Evolutionary conservation across 2,888 invertebrate genomes (phyloP), one percentile per base, ranked within the genome.

Genomic region (Chymomyza fuscimana): DNA sequence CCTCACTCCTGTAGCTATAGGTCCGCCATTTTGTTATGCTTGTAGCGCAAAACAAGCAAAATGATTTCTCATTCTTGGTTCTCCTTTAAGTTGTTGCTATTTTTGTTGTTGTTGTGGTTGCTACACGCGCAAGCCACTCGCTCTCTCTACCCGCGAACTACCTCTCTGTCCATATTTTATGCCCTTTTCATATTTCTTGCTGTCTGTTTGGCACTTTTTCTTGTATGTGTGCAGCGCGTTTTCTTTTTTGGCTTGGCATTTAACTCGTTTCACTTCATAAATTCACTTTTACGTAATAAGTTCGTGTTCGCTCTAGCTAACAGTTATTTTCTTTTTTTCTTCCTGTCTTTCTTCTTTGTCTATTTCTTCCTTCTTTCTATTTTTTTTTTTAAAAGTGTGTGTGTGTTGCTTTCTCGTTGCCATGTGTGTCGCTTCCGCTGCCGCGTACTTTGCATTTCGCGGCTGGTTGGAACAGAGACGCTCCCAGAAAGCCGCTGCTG

Each of bases 221-320:
- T 58, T 60, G 25, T 22, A 12, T 46, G 40, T 46, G 40, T 46
- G 40, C 40, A 46, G 40, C 40, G 40, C 40, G 12, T 46, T 46
- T 46, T 46, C 66, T 66, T 65, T 86, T 70, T 86, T 76, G 88
- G 85, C 76, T 80, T 84, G 88, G 83, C 88, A 85, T 88, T 85
- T 85, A 85, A 88, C 85, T 88, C 86, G 85, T 88, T 85, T 87
- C 89, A 88, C 83, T 86, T 86, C 88, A 86, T 86, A 86, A 86
- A 88, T 88, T 88, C 83, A 87, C 76, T 86, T 86, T 86, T 87
- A 80, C 88, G 87, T 86, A 86, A 88, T 87, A 88, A 81, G 87
- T 86, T 87, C 79, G 60, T 68, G 65, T 71, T 70, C 50, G 69
- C 65, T 56, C 58, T 16, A 63, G 69, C 65, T 59, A 59, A n/a